Conservation (phyloP, 2,113 vertebrate genomes). For the Cyprinodon tularosa region DNA sequence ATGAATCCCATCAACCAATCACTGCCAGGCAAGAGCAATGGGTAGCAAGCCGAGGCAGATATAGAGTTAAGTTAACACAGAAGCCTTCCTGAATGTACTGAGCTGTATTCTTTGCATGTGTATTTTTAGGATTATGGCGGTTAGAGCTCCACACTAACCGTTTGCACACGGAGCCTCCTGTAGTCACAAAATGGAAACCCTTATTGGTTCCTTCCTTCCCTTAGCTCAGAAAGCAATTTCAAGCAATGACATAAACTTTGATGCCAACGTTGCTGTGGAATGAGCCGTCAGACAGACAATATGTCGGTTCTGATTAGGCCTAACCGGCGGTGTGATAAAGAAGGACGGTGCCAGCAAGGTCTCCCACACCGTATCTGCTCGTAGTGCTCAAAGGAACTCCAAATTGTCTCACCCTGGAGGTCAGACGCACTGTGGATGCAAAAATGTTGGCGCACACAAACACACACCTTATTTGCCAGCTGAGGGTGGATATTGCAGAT, state of each 20-base stretch:
- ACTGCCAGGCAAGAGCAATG: conserved; percentile 24
- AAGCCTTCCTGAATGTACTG: conserved; percentile 28
- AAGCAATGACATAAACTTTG: conserved; percentile 49
- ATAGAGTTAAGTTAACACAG: conserved; percentile 43
- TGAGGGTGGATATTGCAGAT: conserved; percentile 79
- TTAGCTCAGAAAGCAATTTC: conserved; percentile 56
- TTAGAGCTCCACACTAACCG: conserved; percentile 19
- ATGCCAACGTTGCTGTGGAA: conserved; percentile 52
- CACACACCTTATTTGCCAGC: conserved; percentile 72
- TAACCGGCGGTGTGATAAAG: conserved; percentile 63
- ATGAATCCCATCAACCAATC: conserved; percentile 61
- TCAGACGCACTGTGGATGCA: conserved; percentile 76
- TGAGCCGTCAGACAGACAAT: conserved; percentile 71
- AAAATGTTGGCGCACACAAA: conserved; percentile 45
- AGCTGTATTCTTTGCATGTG: conserved; percentile 26
- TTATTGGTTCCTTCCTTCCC: conserved; percentile 58
- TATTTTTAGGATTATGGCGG: conserved; percentile 18
- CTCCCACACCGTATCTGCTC: conserved; percentile 60
- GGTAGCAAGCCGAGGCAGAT: not conserved
- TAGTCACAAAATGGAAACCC: conserved; percentile 20
- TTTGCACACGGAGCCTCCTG: conserved; percentile 16
- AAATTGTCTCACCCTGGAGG: conserved; percentile 78
- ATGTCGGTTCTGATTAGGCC: conserved; percentile 72
- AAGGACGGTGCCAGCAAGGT: conserved; percentile 56
- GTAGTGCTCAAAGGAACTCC: conserved; percentile 63